A percentile compares a stretch with the other conserved stretches of the same genome.
phyloP scores from a whole-genome alignment of 2,113 vertebrate genomes.

The Ailuropoda melanoleuca region DNA sequence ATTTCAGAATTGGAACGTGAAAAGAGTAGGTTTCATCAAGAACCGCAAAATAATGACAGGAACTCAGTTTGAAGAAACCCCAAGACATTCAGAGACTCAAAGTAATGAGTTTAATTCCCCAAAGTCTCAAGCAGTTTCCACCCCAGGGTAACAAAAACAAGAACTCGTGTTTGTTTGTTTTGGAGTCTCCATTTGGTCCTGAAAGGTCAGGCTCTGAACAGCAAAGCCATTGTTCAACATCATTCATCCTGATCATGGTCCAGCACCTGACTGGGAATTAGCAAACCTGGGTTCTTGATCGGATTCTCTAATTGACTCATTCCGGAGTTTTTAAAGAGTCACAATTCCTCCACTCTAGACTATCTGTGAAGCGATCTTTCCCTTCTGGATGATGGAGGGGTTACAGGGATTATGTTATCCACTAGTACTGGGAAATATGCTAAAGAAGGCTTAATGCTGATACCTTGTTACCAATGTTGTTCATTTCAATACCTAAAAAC shows the following conservation, averaged over 20 bases:
- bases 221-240: constrained; percentile 47
- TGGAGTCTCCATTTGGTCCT: constrained; percentile 68
- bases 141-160: constrained; percentile 76
- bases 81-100: constrained; percentile 58
- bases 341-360: neutral
- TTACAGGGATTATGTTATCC: neutral
- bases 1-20: constrained; percentile 52
- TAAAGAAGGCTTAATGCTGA: neutral
- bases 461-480: neutral
- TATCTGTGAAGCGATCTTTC: constrained; percentile 13
- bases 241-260: constrained; percentile 11
- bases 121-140: constrained; percentile 71
- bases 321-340: neutral
- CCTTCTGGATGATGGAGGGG: neutral
- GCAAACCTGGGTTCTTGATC: constrained; percentile 54
- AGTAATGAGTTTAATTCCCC: constrained; percentile 72
- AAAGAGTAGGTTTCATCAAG: constrained; percentile 36
- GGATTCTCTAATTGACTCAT: neutral
- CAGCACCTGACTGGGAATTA: constrained; percentile 45
- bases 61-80: constrained; percentile 63
- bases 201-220: constrained; percentile 70
- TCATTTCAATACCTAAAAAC: constrained; percentile 23
- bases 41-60: constrained; percentile 59
- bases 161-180: constrained; percentile 77
- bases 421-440: neutral